Evolutionary conservation across 2,797 vertebrate genomes (phyloP).

Genomic region (Glyptemys insculpta): DNA sequence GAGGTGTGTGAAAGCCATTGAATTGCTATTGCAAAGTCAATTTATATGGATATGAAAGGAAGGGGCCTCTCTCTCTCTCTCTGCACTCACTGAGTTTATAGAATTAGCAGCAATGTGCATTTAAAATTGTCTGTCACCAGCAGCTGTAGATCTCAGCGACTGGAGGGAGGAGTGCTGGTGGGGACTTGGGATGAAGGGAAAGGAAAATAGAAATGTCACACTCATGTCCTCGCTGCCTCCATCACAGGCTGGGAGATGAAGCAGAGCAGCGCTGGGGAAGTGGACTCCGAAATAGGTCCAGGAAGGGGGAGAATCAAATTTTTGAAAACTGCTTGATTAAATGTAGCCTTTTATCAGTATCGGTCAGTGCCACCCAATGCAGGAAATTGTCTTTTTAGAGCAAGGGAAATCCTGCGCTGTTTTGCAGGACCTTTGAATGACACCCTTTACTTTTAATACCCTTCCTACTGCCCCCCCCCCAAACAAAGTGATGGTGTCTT

Average conservation of each 20-base stretch:
- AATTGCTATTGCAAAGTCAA: not conserved
- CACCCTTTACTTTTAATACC: not conserved
- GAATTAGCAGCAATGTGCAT: not conserved
- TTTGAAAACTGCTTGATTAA: no score
- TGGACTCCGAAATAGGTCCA: not conserved
- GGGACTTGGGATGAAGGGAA: not conserved
- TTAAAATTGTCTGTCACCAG: not conserved
- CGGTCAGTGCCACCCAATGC: not conserved
- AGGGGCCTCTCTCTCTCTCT: no score
- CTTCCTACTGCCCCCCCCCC: not conserved
- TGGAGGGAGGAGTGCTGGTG: not conserved
- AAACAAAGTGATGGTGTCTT: not conserved
- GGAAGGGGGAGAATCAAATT: not conserved
- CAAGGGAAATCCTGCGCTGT: not conserved
- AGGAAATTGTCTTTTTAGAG: not conserved
- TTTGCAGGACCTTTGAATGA: not conserved
- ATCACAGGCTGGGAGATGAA: not conserved
- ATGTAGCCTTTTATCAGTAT: not conserved
- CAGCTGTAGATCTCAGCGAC: slow-evolving; percentile 59
- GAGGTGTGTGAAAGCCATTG: not conserved
- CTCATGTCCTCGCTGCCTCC: not conserved
- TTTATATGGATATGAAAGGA: not conserved
- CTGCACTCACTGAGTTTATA: no score
- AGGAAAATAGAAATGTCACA: not conserved
- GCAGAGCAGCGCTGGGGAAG: not conserved